These are phyloP conservation scores for Stenolophus ochropezus DNA, from an alignment of 2,888 invertebrate genomes.

Conservation along the genomic window DNA sequence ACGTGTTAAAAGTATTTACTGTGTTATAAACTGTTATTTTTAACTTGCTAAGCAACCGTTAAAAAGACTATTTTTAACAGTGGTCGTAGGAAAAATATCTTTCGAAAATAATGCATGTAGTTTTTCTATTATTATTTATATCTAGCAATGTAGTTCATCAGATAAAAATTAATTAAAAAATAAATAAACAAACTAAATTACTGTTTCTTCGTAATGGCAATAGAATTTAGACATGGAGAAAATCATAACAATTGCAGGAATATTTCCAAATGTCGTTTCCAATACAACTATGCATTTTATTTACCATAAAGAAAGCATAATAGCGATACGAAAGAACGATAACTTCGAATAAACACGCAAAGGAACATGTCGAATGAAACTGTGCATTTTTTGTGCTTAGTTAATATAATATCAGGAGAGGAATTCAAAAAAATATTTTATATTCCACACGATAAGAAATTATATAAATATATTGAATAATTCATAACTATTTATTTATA, in stretches of 20 bases:
- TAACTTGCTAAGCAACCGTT: no score
- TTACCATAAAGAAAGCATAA: conserved; percentile 30
- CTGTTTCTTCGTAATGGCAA: not conserved
- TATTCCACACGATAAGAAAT: not conserved
- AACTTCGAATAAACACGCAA: conserved; percentile 34
- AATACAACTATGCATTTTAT: conserved; percentile 37
- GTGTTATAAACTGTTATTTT: no score
- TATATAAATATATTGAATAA: not conserved
- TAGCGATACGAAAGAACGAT: conserved; percentile 26
- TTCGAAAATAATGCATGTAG: not conserved
- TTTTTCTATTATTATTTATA: no score
- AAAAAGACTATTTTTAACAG: no score
- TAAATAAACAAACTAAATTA: not conserved
- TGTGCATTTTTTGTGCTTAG: conserved; percentile 17
- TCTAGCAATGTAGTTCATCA: not conserved
- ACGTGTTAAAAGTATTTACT: no score
- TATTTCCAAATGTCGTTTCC: not conserved
- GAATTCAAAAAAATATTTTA: conserved; percentile 22
- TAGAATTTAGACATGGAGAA: not conserved
- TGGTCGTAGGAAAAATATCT: not conserved
- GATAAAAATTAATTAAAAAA: not conserved
- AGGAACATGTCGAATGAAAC: not conserved
- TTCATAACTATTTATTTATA: not conserved
- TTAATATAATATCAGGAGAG: conserved; percentile 28
- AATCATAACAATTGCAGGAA: conserved; percentile 23